Base-by-base conservation (phyloP, 1,140 invertebrate species). In the Caerostris extrusa region DNA sequence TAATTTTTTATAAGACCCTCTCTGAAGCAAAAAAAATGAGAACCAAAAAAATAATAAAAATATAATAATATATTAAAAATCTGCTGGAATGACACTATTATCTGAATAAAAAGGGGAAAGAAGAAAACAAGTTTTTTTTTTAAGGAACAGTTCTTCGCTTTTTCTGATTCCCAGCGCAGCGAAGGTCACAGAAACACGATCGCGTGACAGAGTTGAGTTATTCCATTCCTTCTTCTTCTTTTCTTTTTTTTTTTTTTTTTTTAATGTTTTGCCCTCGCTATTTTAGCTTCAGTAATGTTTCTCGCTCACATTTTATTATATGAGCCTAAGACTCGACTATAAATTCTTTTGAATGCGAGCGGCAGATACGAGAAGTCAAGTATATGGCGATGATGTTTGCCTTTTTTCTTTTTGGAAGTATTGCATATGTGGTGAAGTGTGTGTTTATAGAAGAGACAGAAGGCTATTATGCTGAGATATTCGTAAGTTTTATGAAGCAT, bases 171-270 rank as follows among this genome's bases (percentile, higher is more conserved):
- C 34, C 34, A 34, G 34, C 19, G 19, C 77, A 83, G 81, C 58
- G 90, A 91, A 91, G 90, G 90, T 91, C 90, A 91, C 77, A 7
- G 90, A 91, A 91, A 91, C 19, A n/a, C 60, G 90, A 91, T 91
- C 90, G 90, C 90, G 77, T 83, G 90, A 91, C 50, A 90, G 55
- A 81, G 71, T 56, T 55, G 55, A 90, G 56, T 57, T 60, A 50
- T 77, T 90, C 81, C 67, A 56, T 81, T 90, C 50, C 12, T 34
- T 34, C 34, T 19, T 50, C n/a, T 60, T 60, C 12, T 61, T 56
- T 83, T n/a, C 56, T 55, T 55, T 56, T 14, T 85, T 58, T 8
- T 55, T 57, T n/a, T 4, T 55, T 85, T 85, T 57, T 85, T 17
- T 12, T 85, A 85, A 56, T 8, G 61, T 61, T 87, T 64, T 87